phyloP scores from a whole-genome alignment of 2,888 invertebrate genomes.

The Ophion ellenae region DNA sequence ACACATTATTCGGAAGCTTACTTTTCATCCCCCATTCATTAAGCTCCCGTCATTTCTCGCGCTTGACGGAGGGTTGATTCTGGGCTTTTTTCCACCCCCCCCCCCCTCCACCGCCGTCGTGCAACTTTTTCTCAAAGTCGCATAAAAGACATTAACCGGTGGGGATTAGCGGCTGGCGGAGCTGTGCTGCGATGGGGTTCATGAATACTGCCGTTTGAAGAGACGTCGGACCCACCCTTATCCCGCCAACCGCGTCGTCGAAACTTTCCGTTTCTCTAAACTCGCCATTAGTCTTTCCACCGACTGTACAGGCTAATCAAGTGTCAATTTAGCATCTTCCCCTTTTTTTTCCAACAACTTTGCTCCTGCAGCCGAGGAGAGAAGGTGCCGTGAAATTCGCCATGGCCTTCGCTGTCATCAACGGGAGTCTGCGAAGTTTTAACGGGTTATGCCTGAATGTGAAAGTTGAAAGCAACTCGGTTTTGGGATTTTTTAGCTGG shows the following conservation, averaged over 20 bases:
- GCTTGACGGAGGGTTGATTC: not conserved
- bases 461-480: not conserved
- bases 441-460: not conserved
- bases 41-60: not conserved
- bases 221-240: constrained; percentile 5
- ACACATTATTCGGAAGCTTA: constrained; percentile 55
- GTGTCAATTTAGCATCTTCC: no score
- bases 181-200: constrained; percentile 21
- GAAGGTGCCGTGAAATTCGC: not conserved
- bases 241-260: constrained; percentile 9
- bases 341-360: not conserved
- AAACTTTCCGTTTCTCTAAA: constrained; percentile 40
- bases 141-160: constrained; percentile 49
- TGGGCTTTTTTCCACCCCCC: not conserved
- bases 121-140: constrained; percentile 41
- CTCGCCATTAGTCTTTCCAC: constrained; percentile 11
- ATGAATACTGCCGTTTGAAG: constrained; percentile 47
- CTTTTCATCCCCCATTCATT: constrained; percentile 36
- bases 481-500: not conserved
- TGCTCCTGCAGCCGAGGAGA: not conserved
- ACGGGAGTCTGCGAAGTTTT: not conserved
- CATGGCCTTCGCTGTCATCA: not conserved
- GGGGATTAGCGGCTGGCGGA: constrained; percentile 26
- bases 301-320: not conserved
- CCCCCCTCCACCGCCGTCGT: not conserved